phyloP scores from a whole-genome alignment of 2,113 vertebrate genomes.

The pig (Sus scrofa) region DNA sequence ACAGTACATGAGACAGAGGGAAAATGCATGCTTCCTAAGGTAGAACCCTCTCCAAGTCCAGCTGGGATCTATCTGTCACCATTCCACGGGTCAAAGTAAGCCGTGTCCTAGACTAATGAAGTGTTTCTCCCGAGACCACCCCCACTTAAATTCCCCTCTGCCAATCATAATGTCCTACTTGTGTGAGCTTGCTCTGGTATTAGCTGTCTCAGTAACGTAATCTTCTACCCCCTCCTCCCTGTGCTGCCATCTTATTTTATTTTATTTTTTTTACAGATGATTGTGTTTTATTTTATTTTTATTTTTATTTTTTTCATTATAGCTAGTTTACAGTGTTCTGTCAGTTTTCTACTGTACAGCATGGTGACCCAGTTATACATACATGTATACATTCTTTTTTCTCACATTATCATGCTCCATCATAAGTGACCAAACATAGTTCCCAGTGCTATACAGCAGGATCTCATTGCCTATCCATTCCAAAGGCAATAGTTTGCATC shows the following conservation, averaged over 20 bases:
- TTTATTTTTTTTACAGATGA: no score
- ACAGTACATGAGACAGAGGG: background rate
- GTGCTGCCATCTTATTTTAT: conserved; percentile 61
- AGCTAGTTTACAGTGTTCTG: no score
- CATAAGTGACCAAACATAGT: no score
- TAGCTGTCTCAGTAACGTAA: conserved; percentile 47
- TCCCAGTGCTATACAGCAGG: no score
- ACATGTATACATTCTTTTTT: no score
- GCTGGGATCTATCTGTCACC: background rate
- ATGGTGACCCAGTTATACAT: no score
- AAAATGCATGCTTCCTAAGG: background rate
- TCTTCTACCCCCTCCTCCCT: conserved; percentile 35
- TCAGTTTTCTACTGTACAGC: no score
- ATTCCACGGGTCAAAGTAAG: conserved; percentile 64
- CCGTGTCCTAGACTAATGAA: conserved; percentile 43
- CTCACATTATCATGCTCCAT: no score
- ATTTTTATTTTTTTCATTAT: no score
- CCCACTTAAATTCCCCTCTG: conserved; percentile 70
- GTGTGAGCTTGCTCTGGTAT: background rate
- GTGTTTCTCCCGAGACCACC: conserved; percentile 68
- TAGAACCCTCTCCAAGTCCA: background rate
- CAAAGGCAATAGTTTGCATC: no score
- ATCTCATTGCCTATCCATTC: no score
- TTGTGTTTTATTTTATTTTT: no score
- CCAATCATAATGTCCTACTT: conserved; percentile 79